Evolutionary conservation across 1,140 invertebrate genomes (phyloP), one percentile per base, ranked within the genome.

Genomic region (Drosophila subpulchrella): DNA sequence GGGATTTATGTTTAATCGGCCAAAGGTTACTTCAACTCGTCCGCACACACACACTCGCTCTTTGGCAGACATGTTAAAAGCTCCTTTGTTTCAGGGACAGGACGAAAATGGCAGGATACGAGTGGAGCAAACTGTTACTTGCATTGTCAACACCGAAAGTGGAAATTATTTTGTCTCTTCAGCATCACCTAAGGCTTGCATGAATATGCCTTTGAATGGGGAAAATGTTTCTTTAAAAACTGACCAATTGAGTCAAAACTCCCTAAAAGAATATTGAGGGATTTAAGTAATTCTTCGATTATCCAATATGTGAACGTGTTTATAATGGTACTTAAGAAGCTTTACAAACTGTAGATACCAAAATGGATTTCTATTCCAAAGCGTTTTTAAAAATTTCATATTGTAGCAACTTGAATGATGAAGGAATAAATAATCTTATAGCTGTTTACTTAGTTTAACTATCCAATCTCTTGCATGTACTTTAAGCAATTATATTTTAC

Each of bases 1-100:
- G 79, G 83, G 83, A 86, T 86, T 86, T 88, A 86, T 86, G 83
- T 88, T 88, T 86, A 86, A 88, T 86, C 83, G 83, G 83, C 71
- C 84, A 86, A 86, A 86, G 84, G 83, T 86, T 88, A 85, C 75
- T 54, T 50, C 73, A 47, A 53, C 54, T 41, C 44, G 20, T 12
- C 4, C n/a, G 48, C 48, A 32, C 50, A 44, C 48, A 54, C 39
- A 42, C 20, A 50, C 7, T 42, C 41, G 41, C 42, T 20, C 15
- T 17, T 20, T 32, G 44, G 30, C 27, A 44, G 51, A 57, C 55
- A 67, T 67, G 81, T 67, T 84, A 75, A 83, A 58, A 83, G 80
- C 80, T 83, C 80, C 50, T 82, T 84, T 82, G 75, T 84, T 71
- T 80, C 53, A 65, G 56, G 57, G 46, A 36, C 6, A 12, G 42